Conservation (phyloP, 37 sponge, comb jelly and placozoan species). For the Theonella swinhoei region DNA sequence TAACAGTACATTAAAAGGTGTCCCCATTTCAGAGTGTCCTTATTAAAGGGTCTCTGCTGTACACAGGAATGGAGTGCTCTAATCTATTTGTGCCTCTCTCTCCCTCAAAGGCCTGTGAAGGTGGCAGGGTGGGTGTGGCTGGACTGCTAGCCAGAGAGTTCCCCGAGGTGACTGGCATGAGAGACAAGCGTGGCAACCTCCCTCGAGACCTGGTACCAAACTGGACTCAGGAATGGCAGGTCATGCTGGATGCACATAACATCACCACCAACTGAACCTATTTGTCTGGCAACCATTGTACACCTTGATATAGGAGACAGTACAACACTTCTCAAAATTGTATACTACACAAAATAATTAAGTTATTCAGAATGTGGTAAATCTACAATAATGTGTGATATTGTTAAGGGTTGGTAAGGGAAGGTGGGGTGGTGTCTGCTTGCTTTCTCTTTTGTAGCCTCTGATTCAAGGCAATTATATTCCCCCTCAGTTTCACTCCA, state of each 20-base stretch:
- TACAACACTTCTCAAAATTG: too few relatives aligned
- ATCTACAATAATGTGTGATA: too few relatives aligned
- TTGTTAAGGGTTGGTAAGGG: too few relatives aligned
- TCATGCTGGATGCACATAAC: too few relatives aligned
- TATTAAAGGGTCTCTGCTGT: too few relatives aligned
- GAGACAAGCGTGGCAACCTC: neutral
- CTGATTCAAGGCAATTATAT: constrained; percentile 48
- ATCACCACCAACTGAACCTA: neutral
- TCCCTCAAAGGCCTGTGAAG: too few relatives aligned
- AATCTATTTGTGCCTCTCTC: neutral
- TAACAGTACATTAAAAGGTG: neutral
- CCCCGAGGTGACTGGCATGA: neutral
- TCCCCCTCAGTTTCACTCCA: constrained; percentile 66
- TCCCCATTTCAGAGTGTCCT: too few relatives aligned
- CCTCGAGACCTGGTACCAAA: neutral
- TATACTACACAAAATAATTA: too few relatives aligned
- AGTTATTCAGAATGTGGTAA: too few relatives aligned
- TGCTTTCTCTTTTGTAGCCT: constrained; percentile 36
- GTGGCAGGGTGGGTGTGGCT: too few relatives aligned
- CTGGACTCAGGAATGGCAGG: neutral
- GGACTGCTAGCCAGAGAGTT: neutral
- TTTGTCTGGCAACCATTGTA: neutral
- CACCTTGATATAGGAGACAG: too few relatives aligned
- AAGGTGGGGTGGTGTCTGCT: neutral
- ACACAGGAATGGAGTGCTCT: neutral